Conservation (phyloP, 2,888 invertebrate genomes). For the Polydrusus tereticollis region DNA sequence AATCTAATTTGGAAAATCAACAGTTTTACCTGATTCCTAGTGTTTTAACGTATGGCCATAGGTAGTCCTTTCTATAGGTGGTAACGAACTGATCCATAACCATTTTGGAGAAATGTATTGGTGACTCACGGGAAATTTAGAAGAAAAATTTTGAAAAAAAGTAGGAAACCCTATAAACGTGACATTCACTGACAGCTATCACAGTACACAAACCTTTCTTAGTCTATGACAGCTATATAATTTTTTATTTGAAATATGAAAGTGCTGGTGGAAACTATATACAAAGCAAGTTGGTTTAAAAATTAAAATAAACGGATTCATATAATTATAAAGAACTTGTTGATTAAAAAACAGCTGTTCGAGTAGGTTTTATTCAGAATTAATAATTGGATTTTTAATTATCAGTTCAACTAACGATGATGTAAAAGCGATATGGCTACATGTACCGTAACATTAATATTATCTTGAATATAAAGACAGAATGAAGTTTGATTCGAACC, state of each 20-base stretch:
- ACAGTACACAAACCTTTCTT: too few species aligned
- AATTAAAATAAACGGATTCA: too few species aligned
- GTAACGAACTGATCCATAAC: conserved; percentile 75
- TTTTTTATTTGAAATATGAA: neutral
- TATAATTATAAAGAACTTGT: too few species aligned
- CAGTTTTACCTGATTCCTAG: conserved; percentile 61
- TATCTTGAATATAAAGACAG: too few species aligned
- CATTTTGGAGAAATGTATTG: conserved; percentile 50
- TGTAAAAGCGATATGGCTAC: neutral
- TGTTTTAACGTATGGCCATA: conserved; percentile 71
- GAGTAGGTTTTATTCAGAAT: neutral
- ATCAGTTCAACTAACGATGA: neutral
- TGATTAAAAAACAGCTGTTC: neutral
- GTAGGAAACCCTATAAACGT: neutral
- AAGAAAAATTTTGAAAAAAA: conserved; percentile 12
- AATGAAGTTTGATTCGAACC: too few species aligned
- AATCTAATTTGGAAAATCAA: neutral
- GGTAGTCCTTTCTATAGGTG: conserved; percentile 75
- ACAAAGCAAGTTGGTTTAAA: too few species aligned
- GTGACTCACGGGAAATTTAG: conserved; percentile 39
- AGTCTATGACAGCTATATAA: too few species aligned
- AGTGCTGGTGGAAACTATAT: too few species aligned
- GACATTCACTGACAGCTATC: conserved; percentile 12
- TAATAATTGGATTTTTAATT: neutral
- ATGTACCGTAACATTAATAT: too few species aligned